These are phyloP conservation scores for Phallusia fumigata DNA, from an alignment of 23 tunicate species.

Conservation along the genomic window DNA sequence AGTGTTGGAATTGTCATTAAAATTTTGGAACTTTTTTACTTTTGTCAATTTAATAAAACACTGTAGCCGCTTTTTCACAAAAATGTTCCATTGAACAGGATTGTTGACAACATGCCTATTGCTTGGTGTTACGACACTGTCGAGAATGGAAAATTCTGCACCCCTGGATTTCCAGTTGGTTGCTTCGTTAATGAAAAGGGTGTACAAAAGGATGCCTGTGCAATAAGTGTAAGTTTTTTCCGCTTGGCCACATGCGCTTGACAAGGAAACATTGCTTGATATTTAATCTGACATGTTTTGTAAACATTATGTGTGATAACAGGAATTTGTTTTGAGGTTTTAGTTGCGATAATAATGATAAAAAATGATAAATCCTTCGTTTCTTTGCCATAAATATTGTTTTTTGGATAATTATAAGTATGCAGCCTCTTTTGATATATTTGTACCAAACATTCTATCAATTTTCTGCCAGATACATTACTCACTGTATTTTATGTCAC, in stretches of 20 bases:
- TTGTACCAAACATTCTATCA: too few relatives aligned
- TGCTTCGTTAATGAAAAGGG: slow-evolving; percentile 80
- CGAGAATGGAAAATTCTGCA: slow-evolving; percentile 60
- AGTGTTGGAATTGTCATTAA: too few relatives aligned
- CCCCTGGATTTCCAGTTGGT: slow-evolving; percentile 98
- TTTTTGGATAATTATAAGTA: too few relatives aligned
- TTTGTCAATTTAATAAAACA: not conserved
- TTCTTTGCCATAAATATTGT: too few relatives aligned
- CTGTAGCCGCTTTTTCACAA: not conserved
- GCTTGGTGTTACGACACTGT: slow-evolving; percentile 95
- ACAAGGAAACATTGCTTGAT: too few relatives aligned
- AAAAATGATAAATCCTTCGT: too few relatives aligned
- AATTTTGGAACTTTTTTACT: not conserved
- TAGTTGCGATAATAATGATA: not conserved
- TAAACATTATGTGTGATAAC: not conserved
- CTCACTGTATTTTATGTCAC: not conserved
- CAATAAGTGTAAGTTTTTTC: slow-evolving; percentile 46
- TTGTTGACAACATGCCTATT: slow-evolving; percentile 98
- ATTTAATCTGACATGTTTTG: not conserved
- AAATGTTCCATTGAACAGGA: slow-evolving; percentile 29
- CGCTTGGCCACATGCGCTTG: not conserved
- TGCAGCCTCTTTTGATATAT: too few relatives aligned
- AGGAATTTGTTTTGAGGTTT: not conserved
- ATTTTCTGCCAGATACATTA: not conserved
- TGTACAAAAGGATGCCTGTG: slow-evolving; percentile 69